Conservation (phyloP, 1,140 invertebrate genomes). For the Drosophila tsacasi region DNA sequence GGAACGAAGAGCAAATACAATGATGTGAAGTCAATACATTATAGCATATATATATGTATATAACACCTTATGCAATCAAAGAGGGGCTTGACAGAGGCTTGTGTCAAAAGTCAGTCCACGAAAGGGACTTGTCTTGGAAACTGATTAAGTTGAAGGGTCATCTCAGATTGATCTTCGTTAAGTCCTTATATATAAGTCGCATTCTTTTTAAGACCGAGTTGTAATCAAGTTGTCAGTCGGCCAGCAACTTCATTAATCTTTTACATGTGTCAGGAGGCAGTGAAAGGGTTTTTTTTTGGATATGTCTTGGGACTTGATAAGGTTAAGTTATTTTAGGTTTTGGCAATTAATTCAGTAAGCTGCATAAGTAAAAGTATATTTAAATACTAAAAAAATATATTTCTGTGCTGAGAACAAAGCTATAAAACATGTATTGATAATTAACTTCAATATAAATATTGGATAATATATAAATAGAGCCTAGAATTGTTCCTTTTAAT, state of each 20-base stretch:
- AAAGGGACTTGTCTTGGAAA: neutral
- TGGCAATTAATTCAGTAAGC: neutral
- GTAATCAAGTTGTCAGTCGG: slow-evolving; percentile 11
- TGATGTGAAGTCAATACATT: neutral
- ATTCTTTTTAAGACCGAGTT: no score
- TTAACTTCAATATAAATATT: no score
- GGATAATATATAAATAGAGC: no score
- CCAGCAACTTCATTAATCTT: slow-evolving; percentile 4
- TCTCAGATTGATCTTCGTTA: neutral
- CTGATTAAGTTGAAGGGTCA: neutral
- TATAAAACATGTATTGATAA: no score
- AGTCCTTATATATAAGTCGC: neutral
- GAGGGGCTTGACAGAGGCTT: slow-evolving; percentile 11
- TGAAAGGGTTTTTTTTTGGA: neutral
- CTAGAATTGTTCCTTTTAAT: no score
- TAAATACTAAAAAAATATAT: neutral
- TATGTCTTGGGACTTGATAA: neutral
- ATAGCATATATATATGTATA: neutral
- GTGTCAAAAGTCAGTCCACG: slow-evolving; percentile 21
- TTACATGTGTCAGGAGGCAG: neutral
- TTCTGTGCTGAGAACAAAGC: no score
- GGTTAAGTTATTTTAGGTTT: neutral
- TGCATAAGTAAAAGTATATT: neutral
- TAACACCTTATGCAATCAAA: slow-evolving; percentile 31
- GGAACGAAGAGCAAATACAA: slow-evolving; percentile 26